phyloP scores from a whole-genome alignment of 2,113 vertebrate species.

The Cervus canadensis region DNA sequence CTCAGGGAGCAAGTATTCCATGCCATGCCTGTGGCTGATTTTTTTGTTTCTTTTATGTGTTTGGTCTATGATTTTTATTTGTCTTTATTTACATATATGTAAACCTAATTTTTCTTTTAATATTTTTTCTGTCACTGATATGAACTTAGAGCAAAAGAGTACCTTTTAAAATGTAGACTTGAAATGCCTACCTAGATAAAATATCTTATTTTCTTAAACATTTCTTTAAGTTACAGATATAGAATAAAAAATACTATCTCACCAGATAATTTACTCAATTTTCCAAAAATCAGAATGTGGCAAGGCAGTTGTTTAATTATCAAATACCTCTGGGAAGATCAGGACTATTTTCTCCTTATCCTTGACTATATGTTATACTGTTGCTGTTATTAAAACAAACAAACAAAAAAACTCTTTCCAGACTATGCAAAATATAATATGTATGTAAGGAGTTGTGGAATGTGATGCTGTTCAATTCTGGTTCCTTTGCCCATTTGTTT shows the following conservation, averaged over 20 bases:
- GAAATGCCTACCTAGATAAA: not conserved
- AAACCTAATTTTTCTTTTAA: not conserved
- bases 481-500: not conserved
- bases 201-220: not conserved
- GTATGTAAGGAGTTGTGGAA: not conserved
- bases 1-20: not conserved
- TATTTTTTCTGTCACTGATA: not conserved
- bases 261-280: not conserved
- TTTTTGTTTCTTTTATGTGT: not conserved
- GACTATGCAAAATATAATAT: not conserved
- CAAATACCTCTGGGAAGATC: not conserved
- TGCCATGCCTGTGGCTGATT: not conserved
- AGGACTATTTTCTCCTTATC: not conserved
- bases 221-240: not conserved
- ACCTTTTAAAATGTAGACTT: not conserved
- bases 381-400: not conserved
- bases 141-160: not conserved
- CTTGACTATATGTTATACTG: not conserved
- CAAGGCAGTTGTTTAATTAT: not conserved
- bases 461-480: not conserved
- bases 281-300: not conserved
- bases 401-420: not conserved
- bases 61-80: not conserved
- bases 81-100: not conserved
- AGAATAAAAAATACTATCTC: not conserved